These are phyloP conservation scores for Columba livia DNA, from an alignment of 2,113 vertebrate genomes.

Conservation along the genomic window DNA sequence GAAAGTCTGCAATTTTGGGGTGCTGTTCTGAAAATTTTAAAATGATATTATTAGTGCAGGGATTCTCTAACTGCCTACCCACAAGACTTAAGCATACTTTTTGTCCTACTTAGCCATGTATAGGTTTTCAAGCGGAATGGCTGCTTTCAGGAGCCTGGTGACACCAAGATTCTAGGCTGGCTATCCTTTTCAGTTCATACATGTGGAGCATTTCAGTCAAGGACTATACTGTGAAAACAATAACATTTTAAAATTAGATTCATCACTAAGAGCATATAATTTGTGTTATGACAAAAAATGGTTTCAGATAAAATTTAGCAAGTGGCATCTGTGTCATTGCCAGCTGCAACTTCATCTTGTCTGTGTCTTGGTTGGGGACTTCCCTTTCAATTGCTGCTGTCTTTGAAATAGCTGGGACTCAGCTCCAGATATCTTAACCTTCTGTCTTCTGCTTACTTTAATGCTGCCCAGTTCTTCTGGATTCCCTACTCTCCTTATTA, in stretches of 20 bases:
- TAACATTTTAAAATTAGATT: not conserved
- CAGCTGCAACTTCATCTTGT: not conserved
- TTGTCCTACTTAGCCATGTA: not conserved
- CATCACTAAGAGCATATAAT: not conserved
- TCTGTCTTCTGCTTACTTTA: not conserved
- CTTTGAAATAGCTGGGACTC: not conserved
- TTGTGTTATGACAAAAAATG: not conserved
- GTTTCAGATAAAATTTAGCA: not conserved
- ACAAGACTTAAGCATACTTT: not conserved
- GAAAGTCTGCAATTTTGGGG: not conserved
- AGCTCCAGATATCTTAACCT: not conserved
- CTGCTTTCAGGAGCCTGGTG: not conserved
- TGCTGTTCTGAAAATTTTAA: not conserved
- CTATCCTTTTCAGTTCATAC: not conserved
- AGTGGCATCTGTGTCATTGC: not conserved
- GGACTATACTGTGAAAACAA: not conserved
- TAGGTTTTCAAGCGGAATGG: not conserved
- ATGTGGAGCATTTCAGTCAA: not conserved
- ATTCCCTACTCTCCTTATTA: not conserved
- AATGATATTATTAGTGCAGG: fast-evolving
- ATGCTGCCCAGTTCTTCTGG: not conserved
- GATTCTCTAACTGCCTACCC: not conserved
- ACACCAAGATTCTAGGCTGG: not conserved
- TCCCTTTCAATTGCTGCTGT: not conserved
- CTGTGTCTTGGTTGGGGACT: not conserved